These are phyloP conservation scores for Noctua janthe DNA, from an alignment of 2,888 invertebrate genomes.

Conservation along the genomic window DNA sequence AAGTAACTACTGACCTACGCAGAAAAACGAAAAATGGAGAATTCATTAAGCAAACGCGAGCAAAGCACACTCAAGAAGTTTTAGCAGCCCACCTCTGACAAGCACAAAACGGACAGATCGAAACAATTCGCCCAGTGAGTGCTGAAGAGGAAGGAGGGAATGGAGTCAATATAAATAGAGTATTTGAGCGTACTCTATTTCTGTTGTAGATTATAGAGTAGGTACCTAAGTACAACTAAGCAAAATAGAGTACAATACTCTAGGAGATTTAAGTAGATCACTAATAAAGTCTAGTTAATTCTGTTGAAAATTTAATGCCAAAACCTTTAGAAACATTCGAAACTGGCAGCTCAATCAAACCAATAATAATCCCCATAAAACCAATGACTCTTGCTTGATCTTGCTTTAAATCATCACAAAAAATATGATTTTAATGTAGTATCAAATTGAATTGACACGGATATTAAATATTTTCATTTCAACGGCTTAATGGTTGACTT, in stretches of 20 bases:
- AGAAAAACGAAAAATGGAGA: background rate
- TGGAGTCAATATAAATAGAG: background rate
- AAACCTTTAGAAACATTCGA: background rate
- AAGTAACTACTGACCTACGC: background rate
- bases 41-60: background rate
- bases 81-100: background rate
- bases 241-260: background rate
- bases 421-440: constrained; percentile 32
- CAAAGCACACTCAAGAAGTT: background rate
- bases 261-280: background rate
- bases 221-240: background rate
- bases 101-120: background rate
- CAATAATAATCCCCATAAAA: background rate
- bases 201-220: background rate
- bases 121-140: background rate
- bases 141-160: background rate
- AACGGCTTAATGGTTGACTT: constrained; percentile 46
- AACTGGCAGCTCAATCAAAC: background rate
- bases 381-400: constrained; percentile 2
- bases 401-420: constrained; percentile 18
- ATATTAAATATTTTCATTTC: constrained; percentile 42
- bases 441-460: constrained; percentile 50
- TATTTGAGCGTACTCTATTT: background rate
- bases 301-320: background rate
- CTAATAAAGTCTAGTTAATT: background rate